phyloP scores from a whole-genome alignment of 2,113 vertebrate genomes.

The Menidia beryllina region DNA sequence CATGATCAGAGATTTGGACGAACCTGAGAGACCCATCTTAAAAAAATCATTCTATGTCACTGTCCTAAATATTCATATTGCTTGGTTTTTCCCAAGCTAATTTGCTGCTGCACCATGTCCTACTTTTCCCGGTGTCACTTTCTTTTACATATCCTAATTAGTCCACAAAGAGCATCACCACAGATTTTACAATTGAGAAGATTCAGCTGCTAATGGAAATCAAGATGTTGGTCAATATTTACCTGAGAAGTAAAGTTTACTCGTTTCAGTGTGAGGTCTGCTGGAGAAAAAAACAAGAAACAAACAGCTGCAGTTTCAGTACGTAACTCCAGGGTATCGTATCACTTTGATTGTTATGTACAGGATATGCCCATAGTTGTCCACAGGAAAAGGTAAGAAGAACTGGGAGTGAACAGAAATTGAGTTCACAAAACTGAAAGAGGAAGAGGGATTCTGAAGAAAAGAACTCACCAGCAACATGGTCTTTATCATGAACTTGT shows the following conservation, averaged over 20 bases:
- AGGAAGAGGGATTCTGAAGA: conserved; percentile 1
- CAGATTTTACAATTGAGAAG: neutral
- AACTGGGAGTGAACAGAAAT: neutral
- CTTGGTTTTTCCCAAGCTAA: too few species aligned
- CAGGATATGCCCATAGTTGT: too few species aligned
- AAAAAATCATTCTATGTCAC: too few species aligned
- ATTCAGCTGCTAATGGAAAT: neutral
- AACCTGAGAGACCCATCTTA: too few species aligned
- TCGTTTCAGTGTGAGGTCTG: conserved; percentile 69
- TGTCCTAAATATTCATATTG: too few species aligned
- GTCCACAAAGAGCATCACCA: neutral
- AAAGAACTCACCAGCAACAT: conserved; percentile 70
- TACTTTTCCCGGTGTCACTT: too few species aligned
- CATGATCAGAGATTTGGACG: too few species aligned
- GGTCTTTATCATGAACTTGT: conserved; percentile 68
- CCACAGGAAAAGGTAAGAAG: neutral
- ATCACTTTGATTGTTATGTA: neutral
- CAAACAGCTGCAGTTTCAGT: neutral
- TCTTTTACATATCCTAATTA: too few species aligned
- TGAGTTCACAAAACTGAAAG: neutral
- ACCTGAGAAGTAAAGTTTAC: conserved; percentile 63
- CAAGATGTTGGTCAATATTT: conserved; percentile 21
- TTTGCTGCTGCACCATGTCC: too few species aligned
- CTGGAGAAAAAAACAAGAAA: conserved; percentile 23
- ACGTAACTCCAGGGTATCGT: neutral